A percentile compares a stretch with the other conserved stretches of the same genome.
phyloP scores from a whole-genome alignment of 2,797 vertebrate genomes.

The Pelobates cultripes region DNA sequence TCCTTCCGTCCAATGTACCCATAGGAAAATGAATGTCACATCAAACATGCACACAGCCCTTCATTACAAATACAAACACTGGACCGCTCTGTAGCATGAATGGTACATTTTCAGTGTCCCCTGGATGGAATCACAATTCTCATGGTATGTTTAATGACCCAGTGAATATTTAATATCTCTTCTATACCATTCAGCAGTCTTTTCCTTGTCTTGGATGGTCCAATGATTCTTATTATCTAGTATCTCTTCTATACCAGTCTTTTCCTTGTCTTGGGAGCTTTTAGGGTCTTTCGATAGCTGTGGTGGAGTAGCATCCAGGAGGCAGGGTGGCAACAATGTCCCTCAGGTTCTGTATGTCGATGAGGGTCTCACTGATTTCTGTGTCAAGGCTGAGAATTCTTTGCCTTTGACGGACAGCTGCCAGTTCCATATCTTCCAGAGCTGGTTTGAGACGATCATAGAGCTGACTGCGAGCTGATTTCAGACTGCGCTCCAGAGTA shows the following conservation, averaged over 20 bases:
- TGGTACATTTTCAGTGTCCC: neutral
- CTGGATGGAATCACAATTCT: neutral
- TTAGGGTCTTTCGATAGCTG: constrained; percentile 78
- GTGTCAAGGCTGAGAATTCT: constrained; percentile 66
- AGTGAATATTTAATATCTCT: too few species aligned
- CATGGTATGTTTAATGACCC: neutral
- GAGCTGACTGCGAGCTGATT: constrained; percentile 67
- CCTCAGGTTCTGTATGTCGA: constrained; percentile 86
- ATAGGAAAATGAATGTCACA: neutral
- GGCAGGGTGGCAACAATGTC: constrained; percentile 80
- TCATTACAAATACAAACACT: neutral
- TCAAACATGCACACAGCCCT: neutral
- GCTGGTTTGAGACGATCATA: constrained; percentile 71
- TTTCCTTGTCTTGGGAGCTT: neutral
- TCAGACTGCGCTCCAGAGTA: constrained; percentile 75
- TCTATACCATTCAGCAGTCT: too few species aligned
- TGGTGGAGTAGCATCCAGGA: constrained; percentile 80
- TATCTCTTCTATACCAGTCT: neutral
- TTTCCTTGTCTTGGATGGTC: neutral
- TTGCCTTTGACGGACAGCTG: constrained; percentile 68
- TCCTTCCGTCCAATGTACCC: neutral
- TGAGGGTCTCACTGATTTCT: constrained; percentile 79
- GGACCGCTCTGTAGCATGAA: neutral
- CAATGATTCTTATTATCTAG: neutral
- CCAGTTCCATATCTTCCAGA: constrained; percentile 73